Evolutionary conservation across 2,797 vertebrate genomes (phyloP), one percentile per base, ranked within the genome.

Genomic region (Neopelma chrysocephalum): DNA sequence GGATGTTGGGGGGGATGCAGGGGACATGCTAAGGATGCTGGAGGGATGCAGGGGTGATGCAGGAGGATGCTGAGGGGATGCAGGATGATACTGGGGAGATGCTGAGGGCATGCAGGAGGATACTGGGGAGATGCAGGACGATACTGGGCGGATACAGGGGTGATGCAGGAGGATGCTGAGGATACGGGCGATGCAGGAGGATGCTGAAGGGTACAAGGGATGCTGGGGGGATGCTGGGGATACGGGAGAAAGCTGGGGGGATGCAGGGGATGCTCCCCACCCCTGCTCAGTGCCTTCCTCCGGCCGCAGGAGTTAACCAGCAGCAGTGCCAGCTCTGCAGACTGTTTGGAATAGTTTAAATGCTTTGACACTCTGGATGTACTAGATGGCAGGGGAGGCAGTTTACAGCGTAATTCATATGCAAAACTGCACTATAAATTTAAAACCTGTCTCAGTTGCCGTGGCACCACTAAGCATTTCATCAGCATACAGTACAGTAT

Each of bases 301-400:
- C 9, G 65, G 84, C 96, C 6, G 84, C 94, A 97, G 95, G 97
- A 96, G 97, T 97, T 97, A 97, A 97, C 81, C 77, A 81, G 80
- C 87, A 57, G 85, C 96, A 82, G 92, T 96, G 97, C 97, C 98
- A 97, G 97, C 97, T 87, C 96, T 96, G 97, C 97, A 98, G 98
- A 97, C 97, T 98, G 97, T 98, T 98, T 98, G 98, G 97, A 98
- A 98, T 97, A 97, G 97, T 98, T 98, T 82, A 98, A 96, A 98
- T 98, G 98, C 98, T 97, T 98, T 97, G 98, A 97, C 98, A 97
- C 98, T 96, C 96, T 94, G 97, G 96, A 97, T 94, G 97, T 93
- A 72, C 98, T 96, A 96, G 97, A 96, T 96, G 98, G 98, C 96
- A 93, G 97, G 96, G 95, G 97, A 95, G 93, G 97, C 97, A 94